These are phyloP conservation scores for Euschistus heros DNA, from an alignment of 1,140 invertebrate genomes.

Conservation along the genomic window DNA sequence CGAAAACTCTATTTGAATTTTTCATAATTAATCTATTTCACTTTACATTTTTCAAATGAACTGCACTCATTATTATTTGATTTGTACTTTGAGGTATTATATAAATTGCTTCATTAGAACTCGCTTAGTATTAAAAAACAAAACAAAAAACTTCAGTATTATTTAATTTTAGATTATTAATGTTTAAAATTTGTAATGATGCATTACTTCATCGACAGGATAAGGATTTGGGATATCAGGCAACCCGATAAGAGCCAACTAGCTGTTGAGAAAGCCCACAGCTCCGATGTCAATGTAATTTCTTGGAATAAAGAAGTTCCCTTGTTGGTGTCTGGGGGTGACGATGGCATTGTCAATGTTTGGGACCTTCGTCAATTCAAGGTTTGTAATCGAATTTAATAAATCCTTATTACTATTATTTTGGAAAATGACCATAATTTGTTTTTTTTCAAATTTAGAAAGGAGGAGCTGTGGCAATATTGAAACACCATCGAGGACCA, in stretches of 20 bases:
- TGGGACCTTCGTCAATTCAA: conserved; percentile 89
- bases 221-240: conserved; percentile 84
- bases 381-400: not conserved
- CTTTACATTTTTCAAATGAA: no score
- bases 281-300: conserved; percentile 93
- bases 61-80: no score
- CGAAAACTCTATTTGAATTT: no score
- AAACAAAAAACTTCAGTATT: no score
- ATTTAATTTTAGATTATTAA: not conserved
- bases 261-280: conserved; percentile 75
- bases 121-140: no score
- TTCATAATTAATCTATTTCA: no score
- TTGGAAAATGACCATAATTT: not conserved
- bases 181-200: not conserved
- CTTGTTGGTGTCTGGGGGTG: conserved; percentile 86
- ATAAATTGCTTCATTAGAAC: no score
- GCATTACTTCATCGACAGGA: conserved; percentile 38
- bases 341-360: conserved; percentile 86
- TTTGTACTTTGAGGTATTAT: no score
- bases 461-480: conserved; percentile 69
- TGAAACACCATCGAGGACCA: conserved; percentile 86
- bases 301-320: conserved; percentile 90
- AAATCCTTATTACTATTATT: not conserved
- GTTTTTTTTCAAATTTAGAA: conserved; percentile 35
- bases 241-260: conserved; percentile 77